Base-by-base conservation (phyloP, 2,797 vertebrate species). In the Rhabdomys pumilio region DNA sequence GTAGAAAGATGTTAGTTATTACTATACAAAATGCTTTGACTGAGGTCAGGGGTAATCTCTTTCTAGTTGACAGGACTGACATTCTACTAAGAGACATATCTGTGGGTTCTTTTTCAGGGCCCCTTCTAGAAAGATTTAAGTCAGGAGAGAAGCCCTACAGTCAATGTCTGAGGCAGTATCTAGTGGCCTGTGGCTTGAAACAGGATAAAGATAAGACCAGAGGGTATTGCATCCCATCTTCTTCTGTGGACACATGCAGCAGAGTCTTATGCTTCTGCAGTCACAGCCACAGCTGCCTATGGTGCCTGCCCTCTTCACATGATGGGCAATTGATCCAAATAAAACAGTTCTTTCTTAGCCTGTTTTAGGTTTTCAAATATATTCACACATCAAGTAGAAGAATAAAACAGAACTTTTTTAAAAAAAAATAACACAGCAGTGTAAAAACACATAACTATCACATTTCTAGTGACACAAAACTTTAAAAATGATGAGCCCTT, bases 391-490 rank as follows among this genome's bases (percentile, higher is more conserved):
- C 4, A 73, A 86, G 47, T 14, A 53, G 31, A 72, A 73, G 26
- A 88, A 20, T 3, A 59, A 41, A 29, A 6, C 59, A 65, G 53
- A 12, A 77, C 6, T 92, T 1, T 34, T 7, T 3, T 20, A 8
- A 72, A 90, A 63, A 72, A 90, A 63, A 57, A 53, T 89, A 57
- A 14, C 72, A 75, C 29, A 12, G 50, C 24, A 44, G 92, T 85
- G 81, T 4, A 72, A 73, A 89, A 93, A 95, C 63, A 75, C 24
- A 87, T 87, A 89, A 95, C 80, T 88, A 53, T 88, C 63, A 76
- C 89, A 26, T 94, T 41, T 80, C 67, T 47, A 82, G 3, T 91
- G 77, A 93, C 55, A 82, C 47, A 94, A 95, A 93, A 87, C 26
- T 93, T 94, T 19, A 20, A 81, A 94, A 93, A 80, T 55, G 41